These are phyloP conservation scores for Nilaparvata lugens DNA, from an alignment of 1,140 invertebrate genomes.

Conservation along the genomic window DNA sequence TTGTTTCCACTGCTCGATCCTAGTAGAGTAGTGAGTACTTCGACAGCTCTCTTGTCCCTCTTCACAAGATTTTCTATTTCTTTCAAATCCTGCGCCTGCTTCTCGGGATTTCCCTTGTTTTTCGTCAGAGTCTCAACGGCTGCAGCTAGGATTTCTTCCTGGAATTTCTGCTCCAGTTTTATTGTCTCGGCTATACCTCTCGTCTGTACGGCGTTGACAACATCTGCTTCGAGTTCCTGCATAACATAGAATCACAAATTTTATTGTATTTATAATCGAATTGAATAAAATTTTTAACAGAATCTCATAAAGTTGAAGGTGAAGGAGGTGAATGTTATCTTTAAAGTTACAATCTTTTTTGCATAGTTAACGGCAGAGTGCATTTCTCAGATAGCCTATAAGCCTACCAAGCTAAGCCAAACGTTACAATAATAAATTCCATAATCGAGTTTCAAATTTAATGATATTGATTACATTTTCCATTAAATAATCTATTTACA, in stretches of 20 bases:
- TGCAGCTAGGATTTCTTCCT: constrained; percentile 22
- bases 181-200: constrained; percentile 18
- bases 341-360: too few relatives aligned
- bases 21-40: constrained; percentile 19
- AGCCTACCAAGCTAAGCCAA: too few relatives aligned
- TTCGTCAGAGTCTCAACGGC: constrained; percentile 17
- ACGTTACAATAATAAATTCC: too few relatives aligned
- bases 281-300: too few relatives aligned
- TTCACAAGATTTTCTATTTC: constrained; percentile 20
- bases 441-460: too few relatives aligned
- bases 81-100: constrained; percentile 4
- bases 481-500: too few relatives aligned
- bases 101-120: constrained; percentile 7
- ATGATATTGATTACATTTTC: too few relatives aligned
- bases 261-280: not conserved
- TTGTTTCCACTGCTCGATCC: constrained; percentile 22
- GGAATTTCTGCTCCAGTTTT: constrained; percentile 20
- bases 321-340: too few relatives aligned
- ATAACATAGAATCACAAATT: not conserved
- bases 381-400: too few relatives aligned
- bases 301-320: too few relatives aligned
- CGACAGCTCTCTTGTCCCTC: constrained; percentile 25
- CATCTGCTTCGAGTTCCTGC: constrained; percentile 24
- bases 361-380: too few relatives aligned
- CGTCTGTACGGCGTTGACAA: constrained; percentile 15